Percentiles rank a stretch among this genome's conserved stretches.
These are phyloP conservation scores for Sycophila sp. DNA, from an alignment of 1,140 invertebrate genomes.

Conservation along the genomic window DNA sequence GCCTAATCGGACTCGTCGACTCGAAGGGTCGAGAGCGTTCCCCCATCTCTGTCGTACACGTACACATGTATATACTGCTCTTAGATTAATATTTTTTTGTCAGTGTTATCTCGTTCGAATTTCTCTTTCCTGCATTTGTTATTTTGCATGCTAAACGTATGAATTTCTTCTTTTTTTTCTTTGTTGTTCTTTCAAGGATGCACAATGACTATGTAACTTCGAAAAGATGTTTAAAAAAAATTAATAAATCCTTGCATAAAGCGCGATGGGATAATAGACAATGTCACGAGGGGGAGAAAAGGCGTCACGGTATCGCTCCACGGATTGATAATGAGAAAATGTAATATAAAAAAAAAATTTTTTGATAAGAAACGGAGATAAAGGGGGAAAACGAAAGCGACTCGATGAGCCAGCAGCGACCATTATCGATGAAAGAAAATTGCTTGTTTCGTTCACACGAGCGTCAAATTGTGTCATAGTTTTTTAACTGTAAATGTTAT, in stretches of 20 bases:
- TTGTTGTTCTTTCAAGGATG: slow-evolving; percentile 61
- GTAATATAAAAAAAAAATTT: no score
- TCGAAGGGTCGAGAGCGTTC: slow-evolving; percentile 39
- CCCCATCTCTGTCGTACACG: slow-evolving; percentile 24
- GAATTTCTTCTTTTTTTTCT: slow-evolving; percentile 56
- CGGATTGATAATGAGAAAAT: no score
- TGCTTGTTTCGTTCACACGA: slow-evolving; percentile 39
- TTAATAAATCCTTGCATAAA: slow-evolving; percentile 34
- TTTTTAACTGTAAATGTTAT: slow-evolving; percentile 35
- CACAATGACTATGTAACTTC: slow-evolving; percentile 68
- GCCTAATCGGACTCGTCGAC: neutral
- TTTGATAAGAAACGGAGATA: no score
- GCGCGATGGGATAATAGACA: slow-evolving; percentile 34
- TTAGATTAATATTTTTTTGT: slow-evolving; percentile 33
- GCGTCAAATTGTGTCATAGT: slow-evolving; percentile 33
- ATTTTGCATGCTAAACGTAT: slow-evolving; percentile 60
- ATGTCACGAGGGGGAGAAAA: slow-evolving; percentile 38
- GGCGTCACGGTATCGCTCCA: slow-evolving; percentile 36
- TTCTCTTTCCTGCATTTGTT: slow-evolving; percentile 41
- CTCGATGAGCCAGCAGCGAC: slow-evolving; percentile 66
- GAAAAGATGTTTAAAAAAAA: slow-evolving; percentile 41
- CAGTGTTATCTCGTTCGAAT: slow-evolving; percentile 22
- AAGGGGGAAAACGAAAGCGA: slow-evolving; percentile 25
- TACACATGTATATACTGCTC: slow-evolving; percentile 22
- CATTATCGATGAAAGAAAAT: slow-evolving; percentile 64